A percentile compares a stretch with the other conserved stretches of the same genome.
phyloP scores from a whole-genome alignment of 2,888 invertebrate genomes.

The Rhopalosiphum nymphaeae region DNA sequence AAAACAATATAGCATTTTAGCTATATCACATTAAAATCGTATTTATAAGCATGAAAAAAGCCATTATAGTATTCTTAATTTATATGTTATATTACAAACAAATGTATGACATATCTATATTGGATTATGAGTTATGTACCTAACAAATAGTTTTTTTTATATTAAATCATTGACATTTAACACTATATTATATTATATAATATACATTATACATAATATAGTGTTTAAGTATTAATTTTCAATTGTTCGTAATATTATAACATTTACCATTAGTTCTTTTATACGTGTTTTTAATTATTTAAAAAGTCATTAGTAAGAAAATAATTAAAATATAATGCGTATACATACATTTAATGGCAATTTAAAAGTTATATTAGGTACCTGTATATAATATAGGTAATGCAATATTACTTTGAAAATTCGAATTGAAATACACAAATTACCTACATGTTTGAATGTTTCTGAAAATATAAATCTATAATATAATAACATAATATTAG shows the following conservation, averaged over 20 bases:
- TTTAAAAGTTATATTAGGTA: slow-evolving; percentile 17
- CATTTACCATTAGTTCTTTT: neutral
- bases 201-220: neutral
- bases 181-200: neutral
- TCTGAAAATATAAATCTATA: neutral
- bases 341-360: neutral
- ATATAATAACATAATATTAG: neutral
- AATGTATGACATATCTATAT: neutral
- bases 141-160: neutral
- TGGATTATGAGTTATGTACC: neutral
- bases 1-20: neutral
- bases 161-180: neutral
- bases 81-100: neutral
- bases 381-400: neutral
- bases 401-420: neutral
- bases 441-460: neutral
- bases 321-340: slow-evolving; percentile 10
- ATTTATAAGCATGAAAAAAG: neutral
- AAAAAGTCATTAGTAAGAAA: slow-evolving; percentile 6
- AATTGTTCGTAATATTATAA: neutral
- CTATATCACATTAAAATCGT: neutral
- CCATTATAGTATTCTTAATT: neutral
- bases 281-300: neutral
- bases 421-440: neutral
- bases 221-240: neutral